Conservation (phyloP, 2,797 vertebrate species). For the Aldrovandia affinis region DNA sequence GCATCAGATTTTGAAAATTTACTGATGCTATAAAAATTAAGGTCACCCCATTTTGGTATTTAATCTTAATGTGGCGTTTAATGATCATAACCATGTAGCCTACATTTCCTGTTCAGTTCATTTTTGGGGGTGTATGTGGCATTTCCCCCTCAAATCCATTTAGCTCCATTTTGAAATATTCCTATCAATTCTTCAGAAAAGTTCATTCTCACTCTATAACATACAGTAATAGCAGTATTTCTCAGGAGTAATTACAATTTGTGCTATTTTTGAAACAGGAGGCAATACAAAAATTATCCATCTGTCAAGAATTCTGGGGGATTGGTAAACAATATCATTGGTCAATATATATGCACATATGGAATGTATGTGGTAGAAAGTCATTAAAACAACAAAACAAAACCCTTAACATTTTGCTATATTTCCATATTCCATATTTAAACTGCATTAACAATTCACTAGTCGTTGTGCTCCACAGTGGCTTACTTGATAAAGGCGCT, state of each 20-base stretch:
- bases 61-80: slow-evolving; percentile 73
- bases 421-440: not conserved
- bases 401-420: not conserved
- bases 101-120: not conserved
- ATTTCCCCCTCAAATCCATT: not conserved
- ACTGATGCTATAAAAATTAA: slow-evolving; percentile 72
- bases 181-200: not conserved
- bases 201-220: not conserved
- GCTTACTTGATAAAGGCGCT: not conserved
- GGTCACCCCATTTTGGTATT: slow-evolving; percentile 72
- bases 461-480: not conserved
- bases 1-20: slow-evolving; percentile 52
- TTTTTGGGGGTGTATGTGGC: slow-evolving; percentile 50
- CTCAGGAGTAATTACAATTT: not conserved
- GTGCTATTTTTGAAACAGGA: not conserved
- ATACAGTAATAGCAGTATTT: not conserved
- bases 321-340: not conserved
- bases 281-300: not conserved
- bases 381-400: not conserved
- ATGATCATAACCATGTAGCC: slow-evolving; percentile 60
- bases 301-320: not conserved
- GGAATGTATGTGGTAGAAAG: not conserved
- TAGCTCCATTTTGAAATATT: not conserved
- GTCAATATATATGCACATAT: not conserved
- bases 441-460: not conserved